These are phyloP conservation scores for Dasyprocta punctata DNA, from an alignment of 2,113 vertebrate species.

Conservation along the genomic window DNA sequence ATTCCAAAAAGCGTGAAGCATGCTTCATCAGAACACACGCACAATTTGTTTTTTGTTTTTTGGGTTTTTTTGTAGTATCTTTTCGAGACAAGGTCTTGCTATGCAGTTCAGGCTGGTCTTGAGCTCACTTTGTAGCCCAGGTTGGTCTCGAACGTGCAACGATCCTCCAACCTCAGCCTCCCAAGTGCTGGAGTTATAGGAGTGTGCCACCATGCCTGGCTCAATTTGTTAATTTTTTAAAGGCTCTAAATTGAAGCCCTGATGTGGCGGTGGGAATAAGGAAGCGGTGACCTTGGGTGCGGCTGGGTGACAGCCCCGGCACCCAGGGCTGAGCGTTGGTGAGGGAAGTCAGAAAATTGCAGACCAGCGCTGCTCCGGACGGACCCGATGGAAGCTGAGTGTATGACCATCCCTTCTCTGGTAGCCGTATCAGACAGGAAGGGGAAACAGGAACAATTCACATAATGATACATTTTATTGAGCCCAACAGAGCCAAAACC, in stretches of 20 bases:
- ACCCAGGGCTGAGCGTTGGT: neutral
- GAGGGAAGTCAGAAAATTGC: neutral
- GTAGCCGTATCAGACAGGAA: neutral
- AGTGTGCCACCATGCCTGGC: too few relatives aligned
- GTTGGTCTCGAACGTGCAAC: too few relatives aligned
- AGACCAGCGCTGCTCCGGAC: neutral
- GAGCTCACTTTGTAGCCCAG: too few relatives aligned
- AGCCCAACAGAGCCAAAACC: neutral
- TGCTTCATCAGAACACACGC: neutral
- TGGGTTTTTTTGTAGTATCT: too few relatives aligned
- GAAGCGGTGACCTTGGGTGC: rapidly evolving
- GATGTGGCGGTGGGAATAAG: neutral
- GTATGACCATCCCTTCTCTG: too few relatives aligned
- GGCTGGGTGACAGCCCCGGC: neutral
- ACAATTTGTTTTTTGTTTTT: neutral
- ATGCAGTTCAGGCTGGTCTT: too few relatives aligned
- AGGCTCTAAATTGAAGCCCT: neutral
- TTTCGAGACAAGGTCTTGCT: too few relatives aligned
- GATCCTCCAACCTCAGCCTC: too few relatives aligned
- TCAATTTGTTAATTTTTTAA: neutral
- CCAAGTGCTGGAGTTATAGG: too few relatives aligned
- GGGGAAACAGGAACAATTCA: neutral
- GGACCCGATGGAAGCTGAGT: rapidly evolving
- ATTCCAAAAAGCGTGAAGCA: neutral
- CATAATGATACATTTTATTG: neutral